A percentile compares a stretch with the other conserved stretches of the same genome.
Evolutionary conservation across 64 coral and sea anemone species (phyloP).

Genomic region (Hydrozoanthus tunicans): DNA sequence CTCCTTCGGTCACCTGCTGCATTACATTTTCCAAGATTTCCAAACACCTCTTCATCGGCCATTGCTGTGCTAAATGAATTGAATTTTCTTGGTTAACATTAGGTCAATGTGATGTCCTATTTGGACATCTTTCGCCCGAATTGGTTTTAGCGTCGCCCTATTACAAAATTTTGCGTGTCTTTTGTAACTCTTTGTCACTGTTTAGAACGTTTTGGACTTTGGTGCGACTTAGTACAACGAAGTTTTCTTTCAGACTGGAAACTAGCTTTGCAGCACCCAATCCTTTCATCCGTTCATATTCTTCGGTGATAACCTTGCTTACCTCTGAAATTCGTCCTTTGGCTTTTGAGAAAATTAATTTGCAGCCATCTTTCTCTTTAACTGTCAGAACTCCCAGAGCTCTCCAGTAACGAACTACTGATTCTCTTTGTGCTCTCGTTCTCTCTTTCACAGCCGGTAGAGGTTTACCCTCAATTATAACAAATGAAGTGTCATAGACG

Average conservation of each 20-base stretch:
- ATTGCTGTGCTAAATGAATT: not conserved
- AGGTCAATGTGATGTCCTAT: constrained; percentile 56
- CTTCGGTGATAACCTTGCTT: not conserved
- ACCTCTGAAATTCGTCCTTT: not conserved
- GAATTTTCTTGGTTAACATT: constrained; percentile 8
- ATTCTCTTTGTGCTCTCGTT: not conserved
- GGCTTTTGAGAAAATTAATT: not conserved
- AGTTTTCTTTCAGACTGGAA: not conserved
- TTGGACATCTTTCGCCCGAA: constrained; percentile 55
- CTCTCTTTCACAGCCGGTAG: not conserved
- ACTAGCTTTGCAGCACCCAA: constrained; percentile 40
- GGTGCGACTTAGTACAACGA: not conserved
- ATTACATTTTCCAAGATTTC: not conserved
- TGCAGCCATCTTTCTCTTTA: not conserved
- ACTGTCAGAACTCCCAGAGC: not conserved
- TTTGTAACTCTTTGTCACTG: constrained; percentile 1
- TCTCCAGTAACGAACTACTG: too few relatives aligned
- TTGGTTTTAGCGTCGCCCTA: constrained; percentile 44
- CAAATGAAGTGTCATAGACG: too few relatives aligned
- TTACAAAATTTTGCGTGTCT: constrained; percentile 53
- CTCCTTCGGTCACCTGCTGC: not conserved
- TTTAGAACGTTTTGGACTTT: constrained; percentile 65
- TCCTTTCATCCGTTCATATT: constrained; percentile 36
- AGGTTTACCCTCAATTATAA: not conserved
- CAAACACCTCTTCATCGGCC: not conserved